These are phyloP conservation scores for Oxycera nigricornis DNA, from an alignment of 2,888 invertebrate genomes.

Conservation along the genomic window DNA sequence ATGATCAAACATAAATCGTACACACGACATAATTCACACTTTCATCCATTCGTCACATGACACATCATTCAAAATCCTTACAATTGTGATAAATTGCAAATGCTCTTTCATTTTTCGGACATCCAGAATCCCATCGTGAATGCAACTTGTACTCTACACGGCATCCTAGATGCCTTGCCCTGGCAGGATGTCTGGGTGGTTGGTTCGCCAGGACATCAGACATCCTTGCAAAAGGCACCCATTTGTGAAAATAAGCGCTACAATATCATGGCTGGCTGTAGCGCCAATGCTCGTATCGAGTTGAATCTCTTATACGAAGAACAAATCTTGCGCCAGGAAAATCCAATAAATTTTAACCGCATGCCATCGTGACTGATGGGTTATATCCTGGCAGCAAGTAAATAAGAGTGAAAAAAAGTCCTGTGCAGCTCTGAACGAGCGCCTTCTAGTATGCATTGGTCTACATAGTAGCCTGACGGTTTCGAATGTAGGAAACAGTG, in stretches of 20 bases:
- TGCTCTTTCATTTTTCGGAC: background rate
- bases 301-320: background rate
- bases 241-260: background rate
- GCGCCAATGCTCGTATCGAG: background rate
- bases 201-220: background rate
- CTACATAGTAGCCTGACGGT: no score
- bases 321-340: constrained; percentile 1
- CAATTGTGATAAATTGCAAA: constrained; percentile 20
- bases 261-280: no score
- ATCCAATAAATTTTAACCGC: constrained; percentile 25
- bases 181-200: no score
- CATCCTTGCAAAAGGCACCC: background rate
- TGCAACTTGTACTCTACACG: no score
- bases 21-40: constrained; percentile 15
- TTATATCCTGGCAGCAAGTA: constrained; percentile 17
- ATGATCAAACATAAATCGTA: background rate
- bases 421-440: no score
- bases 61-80: constrained; percentile 14
- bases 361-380: constrained; percentile 8
- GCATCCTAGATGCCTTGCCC: no score
- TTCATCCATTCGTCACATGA: constrained; percentile 4
- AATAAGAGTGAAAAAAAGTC: background rate
- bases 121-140: background rate
- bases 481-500: no score
- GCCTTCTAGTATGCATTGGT: no score